phyloP scores from a whole-genome alignment of 2,797 vertebrate species.

The Aythya fuligula region DNA sequence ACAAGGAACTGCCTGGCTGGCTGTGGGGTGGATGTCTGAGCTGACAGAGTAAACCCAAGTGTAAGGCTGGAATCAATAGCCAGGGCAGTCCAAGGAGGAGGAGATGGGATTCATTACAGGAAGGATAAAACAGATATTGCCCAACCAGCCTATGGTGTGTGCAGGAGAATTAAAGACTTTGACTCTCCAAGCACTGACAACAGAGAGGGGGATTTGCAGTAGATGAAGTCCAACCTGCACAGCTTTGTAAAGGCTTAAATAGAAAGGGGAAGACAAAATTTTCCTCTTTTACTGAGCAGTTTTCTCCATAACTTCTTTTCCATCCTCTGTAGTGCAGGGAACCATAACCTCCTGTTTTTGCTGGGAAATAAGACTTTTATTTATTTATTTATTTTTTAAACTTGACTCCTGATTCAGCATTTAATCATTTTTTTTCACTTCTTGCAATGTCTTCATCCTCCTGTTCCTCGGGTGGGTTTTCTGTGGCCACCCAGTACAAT shows the following conservation, averaged over 20 bases:
- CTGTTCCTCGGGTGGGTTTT: neutral
- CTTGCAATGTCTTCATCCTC: neutral
- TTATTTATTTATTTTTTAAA: neutral
- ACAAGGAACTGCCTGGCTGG: slow-evolving; percentile 45
- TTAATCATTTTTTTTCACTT: neutral
- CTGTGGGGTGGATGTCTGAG: slow-evolving; percentile 36
- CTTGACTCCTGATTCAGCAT: accelerated
- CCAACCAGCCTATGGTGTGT: neutral
- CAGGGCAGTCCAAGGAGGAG: slow-evolving; percentile 20
- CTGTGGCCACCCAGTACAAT: neutral
- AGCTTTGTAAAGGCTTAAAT: neutral
- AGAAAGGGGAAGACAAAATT: neutral
- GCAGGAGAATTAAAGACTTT: slow-evolving; percentile 52
- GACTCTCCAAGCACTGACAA: slow-evolving; percentile 4
- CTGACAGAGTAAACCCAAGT: slow-evolving; percentile 55
- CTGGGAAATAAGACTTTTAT: neutral
- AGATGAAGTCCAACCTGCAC: slow-evolving; percentile 15
- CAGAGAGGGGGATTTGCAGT: slow-evolving; percentile 44
- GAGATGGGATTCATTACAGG: slow-evolving; percentile 63
- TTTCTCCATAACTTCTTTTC: neutral
- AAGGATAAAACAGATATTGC: slow-evolving; percentile 62
- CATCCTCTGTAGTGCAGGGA: neutral
- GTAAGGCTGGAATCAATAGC: slow-evolving; percentile 68
- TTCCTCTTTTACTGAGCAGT: neutral
- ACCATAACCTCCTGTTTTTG: accelerated